Evolutionary conservation across 1,140 invertebrate genomes (phyloP).

Genomic region (Bilobella aurantiaca): DNA sequence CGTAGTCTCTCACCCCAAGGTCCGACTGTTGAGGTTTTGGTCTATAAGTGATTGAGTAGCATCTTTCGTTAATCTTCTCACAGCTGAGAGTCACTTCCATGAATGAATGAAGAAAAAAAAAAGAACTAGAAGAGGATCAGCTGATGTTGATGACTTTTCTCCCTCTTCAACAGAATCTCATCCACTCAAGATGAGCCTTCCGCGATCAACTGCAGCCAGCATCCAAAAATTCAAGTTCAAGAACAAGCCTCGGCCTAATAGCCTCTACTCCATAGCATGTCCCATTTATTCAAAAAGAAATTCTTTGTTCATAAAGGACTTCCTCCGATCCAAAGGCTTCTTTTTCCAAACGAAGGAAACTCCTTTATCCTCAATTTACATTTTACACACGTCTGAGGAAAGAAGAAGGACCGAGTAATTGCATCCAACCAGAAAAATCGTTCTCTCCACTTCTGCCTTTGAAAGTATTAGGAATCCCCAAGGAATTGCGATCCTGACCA

Average conservation of each 20-base stretch:
- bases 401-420: not conserved
- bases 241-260: conserved; percentile 3
- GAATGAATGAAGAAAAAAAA: conserved; percentile 5
- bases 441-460: not conserved
- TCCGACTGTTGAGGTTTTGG: not conserved
- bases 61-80: too few species aligned
- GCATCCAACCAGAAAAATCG: not conserved
- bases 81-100: too few species aligned
- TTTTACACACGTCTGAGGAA: not conserved
- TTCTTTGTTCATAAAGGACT: not conserved
- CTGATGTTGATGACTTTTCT: conserved; percentile 11
- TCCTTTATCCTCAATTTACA: not conserved
- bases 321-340: not conserved
- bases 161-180: not conserved
- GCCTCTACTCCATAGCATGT: not conserved
- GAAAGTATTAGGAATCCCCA: not conserved
- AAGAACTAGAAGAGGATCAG: not conserved
- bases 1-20: too few species aligned
- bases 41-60: too few species aligned
- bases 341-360: not conserved
- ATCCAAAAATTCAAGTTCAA: conserved; percentile 15
- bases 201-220: not conserved
- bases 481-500: too few species aligned
- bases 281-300: too few species aligned
- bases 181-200: conserved; percentile 1